These are phyloP conservation scores for Trissonchulus latispiculum DNA, from an alignment of 2,888 invertebrate genomes.

Conservation along the genomic window DNA sequence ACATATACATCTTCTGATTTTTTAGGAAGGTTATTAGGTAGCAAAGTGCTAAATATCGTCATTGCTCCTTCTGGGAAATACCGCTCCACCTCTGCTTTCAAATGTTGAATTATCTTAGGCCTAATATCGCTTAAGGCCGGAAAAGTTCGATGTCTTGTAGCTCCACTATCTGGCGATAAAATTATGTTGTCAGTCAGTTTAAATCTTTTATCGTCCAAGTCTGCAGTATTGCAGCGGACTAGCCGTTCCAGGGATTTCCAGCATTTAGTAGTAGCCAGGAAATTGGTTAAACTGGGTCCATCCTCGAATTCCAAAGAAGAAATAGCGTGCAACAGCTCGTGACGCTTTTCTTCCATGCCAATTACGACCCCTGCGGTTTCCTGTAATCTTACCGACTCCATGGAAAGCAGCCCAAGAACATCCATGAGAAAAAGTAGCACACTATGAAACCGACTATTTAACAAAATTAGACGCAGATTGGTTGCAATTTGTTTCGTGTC, in stretches of 20 bases:
- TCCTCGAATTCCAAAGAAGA: background rate
- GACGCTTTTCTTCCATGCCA: background rate
- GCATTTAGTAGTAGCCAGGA: background rate
- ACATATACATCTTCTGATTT: background rate
- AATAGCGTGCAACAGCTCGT: background rate
- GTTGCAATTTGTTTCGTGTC: background rate
- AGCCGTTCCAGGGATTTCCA: background rate
- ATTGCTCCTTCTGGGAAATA: background rate
- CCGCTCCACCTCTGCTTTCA: background rate
- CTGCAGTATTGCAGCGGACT: background rate
- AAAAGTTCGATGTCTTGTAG: background rate
- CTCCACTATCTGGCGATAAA: background rate
- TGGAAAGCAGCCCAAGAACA: background rate
- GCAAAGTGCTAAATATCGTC: background rate
- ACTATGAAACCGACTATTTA: background rate
- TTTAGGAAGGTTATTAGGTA: constrained; percentile 1
- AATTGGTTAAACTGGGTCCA: background rate
- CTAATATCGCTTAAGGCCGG: background rate
- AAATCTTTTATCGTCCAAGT: constrained; percentile 5
- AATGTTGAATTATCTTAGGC: background rate
- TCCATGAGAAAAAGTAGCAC: background rate
- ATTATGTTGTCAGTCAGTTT: background rate
- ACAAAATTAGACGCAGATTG: background rate
- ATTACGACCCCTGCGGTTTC: background rate
- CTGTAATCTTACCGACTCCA: background rate